Conservation (phyloP, 37 sponge, comb jelly and placozoan species). For the Haliclona indistincta region DNA sequence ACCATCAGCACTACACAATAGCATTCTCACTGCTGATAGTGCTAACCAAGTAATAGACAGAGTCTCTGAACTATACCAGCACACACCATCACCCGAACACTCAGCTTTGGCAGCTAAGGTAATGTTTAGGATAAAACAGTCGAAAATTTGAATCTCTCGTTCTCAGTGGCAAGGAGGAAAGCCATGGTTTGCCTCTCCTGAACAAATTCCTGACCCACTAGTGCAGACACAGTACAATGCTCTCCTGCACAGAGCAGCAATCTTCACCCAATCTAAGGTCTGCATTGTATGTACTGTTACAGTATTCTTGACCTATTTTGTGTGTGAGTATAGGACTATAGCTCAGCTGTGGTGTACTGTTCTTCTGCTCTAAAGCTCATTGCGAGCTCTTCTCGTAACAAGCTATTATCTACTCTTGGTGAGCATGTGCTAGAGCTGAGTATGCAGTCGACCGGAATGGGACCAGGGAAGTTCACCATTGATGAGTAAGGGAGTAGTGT, state of each 20-base stretch:
- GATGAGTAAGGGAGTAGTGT: not conserved
- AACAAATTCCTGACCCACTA: slow-evolving; percentile 42
- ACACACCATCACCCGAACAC: slow-evolving; percentile 38
- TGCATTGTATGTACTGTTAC: not conserved
- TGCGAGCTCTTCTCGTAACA: not conserved
- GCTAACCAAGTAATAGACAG: no score
- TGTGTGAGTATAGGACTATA: slow-evolving; percentile 9
- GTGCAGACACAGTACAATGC: slow-evolving; percentile 69
- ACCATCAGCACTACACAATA: no score
- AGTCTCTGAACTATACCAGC: slow-evolving; percentile 38
- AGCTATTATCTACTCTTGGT: not conserved
- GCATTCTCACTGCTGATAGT: no score
- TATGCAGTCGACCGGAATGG: not conserved
- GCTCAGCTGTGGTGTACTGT: slow-evolving; percentile 22
- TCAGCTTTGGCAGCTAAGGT: slow-evolving; percentile 41
- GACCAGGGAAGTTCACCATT: not conserved
- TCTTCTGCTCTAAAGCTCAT: slow-evolving; percentile 41
- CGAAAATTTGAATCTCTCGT: no score
- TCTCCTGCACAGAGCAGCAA: slow-evolving; percentile 42
- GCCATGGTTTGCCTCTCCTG: slow-evolving; percentile 25
- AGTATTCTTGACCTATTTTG: not conserved
- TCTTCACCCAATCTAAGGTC: slow-evolving; percentile 35
- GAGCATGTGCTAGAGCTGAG: not conserved
- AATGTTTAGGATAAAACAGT: no score
- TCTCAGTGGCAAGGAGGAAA: slow-evolving; percentile 52